Evolutionary conservation across 2,888 invertebrate species (phyloP), one percentile per base, ranked within the genome.

Genomic region (Aphidoletes aphidimyza): DNA sequence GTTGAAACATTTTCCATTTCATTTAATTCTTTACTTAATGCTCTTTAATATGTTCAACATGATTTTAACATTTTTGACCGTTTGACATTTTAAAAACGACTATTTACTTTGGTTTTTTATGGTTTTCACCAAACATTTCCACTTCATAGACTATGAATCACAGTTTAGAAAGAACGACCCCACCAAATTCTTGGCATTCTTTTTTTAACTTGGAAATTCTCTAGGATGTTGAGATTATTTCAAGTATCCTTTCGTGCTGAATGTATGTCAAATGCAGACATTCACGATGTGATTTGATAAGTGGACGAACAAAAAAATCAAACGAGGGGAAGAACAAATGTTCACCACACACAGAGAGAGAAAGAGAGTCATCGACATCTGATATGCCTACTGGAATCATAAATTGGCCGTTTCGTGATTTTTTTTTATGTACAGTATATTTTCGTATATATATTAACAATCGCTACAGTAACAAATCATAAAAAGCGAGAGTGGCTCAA

Each of bases 291-390:
- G 22, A 54, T 54, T 54, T 69, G n/a, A n/a, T 14, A 69, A 69
- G 69, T 69, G 30, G 69, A 22, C 54, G 22, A n/a, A n/a, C n/a
- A n/a, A n/a, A n/a, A n/a, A n/a, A n/a, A n/a, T n/a, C 6, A 54
- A 22, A 9, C 69, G 69, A 69, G 69, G 69, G 69, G 69, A 30
- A 69, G 0, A 9, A n/a, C 2, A 47, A 17, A 14, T 14, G 14
- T 69, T 69, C 17, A 11, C n/a, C 9, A 30, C 14, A n/a, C n/a
- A n/a, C n/a, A n/a, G n/a, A n/a, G n/a, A n/a, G n/a, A n/a, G n/a
- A n/a, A n/a, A n/a, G n/a, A 30, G 69, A 69, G 69, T 69, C 69
- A 69, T 69, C 69, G 69, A 69, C 69, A 69, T 69, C 69, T 69
- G 26, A 69, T 69, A 69, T 69, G 69, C 69, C 34, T 69, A 34